Conservation (phyloP, 1,140 invertebrate species). For the Tribolium castaneum region DNA sequence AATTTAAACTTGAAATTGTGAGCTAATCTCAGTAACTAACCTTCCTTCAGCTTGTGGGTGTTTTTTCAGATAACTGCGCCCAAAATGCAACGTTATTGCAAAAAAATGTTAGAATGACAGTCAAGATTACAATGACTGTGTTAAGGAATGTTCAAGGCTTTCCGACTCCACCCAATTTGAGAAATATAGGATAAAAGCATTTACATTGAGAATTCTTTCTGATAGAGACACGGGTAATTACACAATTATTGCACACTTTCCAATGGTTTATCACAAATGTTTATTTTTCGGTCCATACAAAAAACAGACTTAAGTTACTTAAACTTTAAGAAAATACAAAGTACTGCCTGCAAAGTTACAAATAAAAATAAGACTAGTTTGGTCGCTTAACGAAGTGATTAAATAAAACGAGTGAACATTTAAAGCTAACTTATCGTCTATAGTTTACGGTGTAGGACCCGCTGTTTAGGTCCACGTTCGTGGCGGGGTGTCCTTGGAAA, state of each 20-base stretch:
- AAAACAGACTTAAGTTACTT: slow-evolving; percentile 4
- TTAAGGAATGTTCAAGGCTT: slow-evolving; percentile 46
- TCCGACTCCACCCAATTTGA: slow-evolving; percentile 48
- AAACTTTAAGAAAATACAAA: background rate
- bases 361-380: slow-evolving; percentile 27
- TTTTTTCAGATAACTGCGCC: too few species aligned
- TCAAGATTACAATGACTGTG: slow-evolving; percentile 23
- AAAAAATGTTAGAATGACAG: background rate
- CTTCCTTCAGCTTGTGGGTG: background rate
- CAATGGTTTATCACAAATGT: slow-evolving; percentile 15
- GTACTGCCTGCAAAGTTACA: background rate
- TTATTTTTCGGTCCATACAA: slow-evolving; percentile 7
- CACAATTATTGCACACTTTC: slow-evolving; percentile 27
- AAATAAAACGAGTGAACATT: slow-evolving; percentile 8
- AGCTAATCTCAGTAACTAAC: background rate
- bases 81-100: too few species aligned
- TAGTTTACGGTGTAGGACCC: slow-evolving; percentile 80
- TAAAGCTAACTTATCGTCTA: slow-evolving; percentile 46
- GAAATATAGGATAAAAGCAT: slow-evolving; percentile 39
- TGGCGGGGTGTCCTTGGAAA: slow-evolving; percentile 71
- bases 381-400: slow-evolving; percentile 6
- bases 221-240: slow-evolving; percentile 30
- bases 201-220: slow-evolving; percentile 34
- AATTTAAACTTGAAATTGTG: slow-evolving; percentile 28
- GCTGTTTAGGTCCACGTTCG: slow-evolving; percentile 73